Evolutionary conservation across 2,888 invertebrate genomes (phyloP), one percentile per base, ranked within the genome.

Genomic region (Halictus ligatus): DNA sequence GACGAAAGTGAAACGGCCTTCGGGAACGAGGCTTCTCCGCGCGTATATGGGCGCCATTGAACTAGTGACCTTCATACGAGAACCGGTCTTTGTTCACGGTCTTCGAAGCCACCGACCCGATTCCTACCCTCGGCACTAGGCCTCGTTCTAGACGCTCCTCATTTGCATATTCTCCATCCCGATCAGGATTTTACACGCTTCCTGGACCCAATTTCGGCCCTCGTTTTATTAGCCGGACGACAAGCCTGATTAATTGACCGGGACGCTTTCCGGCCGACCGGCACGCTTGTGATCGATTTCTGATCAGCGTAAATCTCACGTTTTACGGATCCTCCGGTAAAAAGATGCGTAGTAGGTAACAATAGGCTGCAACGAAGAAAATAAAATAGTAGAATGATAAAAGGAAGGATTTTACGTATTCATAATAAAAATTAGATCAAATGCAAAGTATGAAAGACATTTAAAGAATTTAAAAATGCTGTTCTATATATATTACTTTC

Each of bases 11-110:
- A 90, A 91, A 91, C 91, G 91, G 87, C 91, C 91, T 91, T 91
- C 91, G 91, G 64, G 84, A 80, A 85, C 84, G 79, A 75, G 80
- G 54, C 75, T 81, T 73, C 80, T 75, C 82, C 48, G 78, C 81
- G 80, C 79, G 82, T 85, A 86, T 81, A 84, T 85, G 89, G 89
- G 89, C 92, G 92, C 92, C 92, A 91, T 93, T 94, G 94, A 94
- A 94, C 94, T 92, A 94, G 94, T 94, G 94, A 95, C 95, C 94
- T 95, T 95, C 94, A 94, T 94, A 94, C 90, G 91, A 91, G 91
- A 95, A 94, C 94, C 94, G 95, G 95, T 94, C 93, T 92, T 92
- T 91, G 92, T 93, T 93, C 92, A 78, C 84, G 89, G 89, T 91
- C 90, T 88, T 90, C 86, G 81, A 83, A 89, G 85, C 88, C 88